These are phyloP conservation scores for Chionomys nivalis DNA, from an alignment of 2,113 vertebrate species.

Conservation along the genomic window DNA sequence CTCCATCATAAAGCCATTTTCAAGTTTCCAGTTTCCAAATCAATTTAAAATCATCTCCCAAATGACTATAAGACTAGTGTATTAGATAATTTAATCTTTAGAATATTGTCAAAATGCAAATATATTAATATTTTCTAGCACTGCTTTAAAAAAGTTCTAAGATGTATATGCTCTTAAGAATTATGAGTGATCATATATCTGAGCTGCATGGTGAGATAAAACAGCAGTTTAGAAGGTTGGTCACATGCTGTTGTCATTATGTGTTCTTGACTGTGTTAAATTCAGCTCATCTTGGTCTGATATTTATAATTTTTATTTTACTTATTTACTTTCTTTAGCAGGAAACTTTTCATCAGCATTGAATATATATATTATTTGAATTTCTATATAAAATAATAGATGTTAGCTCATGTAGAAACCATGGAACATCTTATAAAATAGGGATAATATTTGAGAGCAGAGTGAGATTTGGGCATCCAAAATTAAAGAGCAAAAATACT, in stretches of 20 bases:
- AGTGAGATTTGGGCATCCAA: neutral
- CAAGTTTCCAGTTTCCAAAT: neutral
- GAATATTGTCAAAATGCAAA: neutral
- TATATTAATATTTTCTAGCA: neutral
- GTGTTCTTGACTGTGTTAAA: neutral
- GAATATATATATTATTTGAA: neutral
- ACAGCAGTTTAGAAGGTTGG: neutral
- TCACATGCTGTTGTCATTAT: neutral
- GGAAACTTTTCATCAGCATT: neutral
- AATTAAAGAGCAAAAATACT: neutral
- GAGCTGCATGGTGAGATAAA: neutral
- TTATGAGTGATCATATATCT: too few relatives aligned
- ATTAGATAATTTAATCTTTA: neutral
- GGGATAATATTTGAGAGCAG: too few relatives aligned
- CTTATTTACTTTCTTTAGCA: neutral
- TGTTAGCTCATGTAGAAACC: neutral
- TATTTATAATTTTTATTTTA: neutral
- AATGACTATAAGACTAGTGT: neutral
- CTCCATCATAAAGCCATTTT: neutral
- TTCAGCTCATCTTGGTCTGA: neutral
- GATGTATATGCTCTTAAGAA: neutral
- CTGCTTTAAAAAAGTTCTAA: neutral
- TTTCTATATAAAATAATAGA: neutral
- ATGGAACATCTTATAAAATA: too few relatives aligned
- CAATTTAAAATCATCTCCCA: neutral